Evolutionary conservation across 1,140 invertebrate genomes (phyloP).

Genomic region (Orussus abietinus): DNA sequence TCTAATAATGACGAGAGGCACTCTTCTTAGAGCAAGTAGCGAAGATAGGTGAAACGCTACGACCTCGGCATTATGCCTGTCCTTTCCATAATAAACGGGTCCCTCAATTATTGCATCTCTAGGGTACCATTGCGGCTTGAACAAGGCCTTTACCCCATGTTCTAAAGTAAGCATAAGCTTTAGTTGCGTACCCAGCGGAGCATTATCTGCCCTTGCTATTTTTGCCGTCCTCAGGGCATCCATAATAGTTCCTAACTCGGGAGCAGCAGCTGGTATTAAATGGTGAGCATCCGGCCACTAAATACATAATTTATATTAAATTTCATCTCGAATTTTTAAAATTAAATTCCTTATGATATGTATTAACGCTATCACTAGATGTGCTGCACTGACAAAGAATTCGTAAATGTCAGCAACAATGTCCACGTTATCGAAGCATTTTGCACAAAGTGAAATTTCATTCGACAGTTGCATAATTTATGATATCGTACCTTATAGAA

Average conservation of each 20-base stretch:
- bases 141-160: conserved; percentile 74
- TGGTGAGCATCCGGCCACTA: conserved; percentile 69
- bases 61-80: conserved; percentile 93
- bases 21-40: conserved; percentile 72
- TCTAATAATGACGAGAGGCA: conserved; percentile 75
- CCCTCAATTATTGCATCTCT: conserved; percentile 72
- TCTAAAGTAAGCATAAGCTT: conserved; percentile 78
- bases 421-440: too few relatives aligned
- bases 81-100: conserved; percentile 81
- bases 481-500: too few relatives aligned
- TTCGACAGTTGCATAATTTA: too few relatives aligned
- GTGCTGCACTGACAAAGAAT: too few relatives aligned
- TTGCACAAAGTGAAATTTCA: too few relatives aligned
- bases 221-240: conserved; percentile 64
- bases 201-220: conserved; percentile 73
- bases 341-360: too few relatives aligned
- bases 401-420: too few relatives aligned
- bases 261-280: conserved; percentile 62
- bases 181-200: conserved; percentile 80
- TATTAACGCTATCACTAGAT: too few relatives aligned
- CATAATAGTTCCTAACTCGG: conserved; percentile 67
- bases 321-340: conserved; percentile 1
- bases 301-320: conserved; percentile 25
- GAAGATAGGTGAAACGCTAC: conserved; percentile 86
- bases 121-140: conserved; percentile 88